A percentile compares a stretch with the other conserved stretches of the same genome.
Conservation (phyloP, 2,797 vertebrate species). For the Sciurus vulgaris region DNA sequence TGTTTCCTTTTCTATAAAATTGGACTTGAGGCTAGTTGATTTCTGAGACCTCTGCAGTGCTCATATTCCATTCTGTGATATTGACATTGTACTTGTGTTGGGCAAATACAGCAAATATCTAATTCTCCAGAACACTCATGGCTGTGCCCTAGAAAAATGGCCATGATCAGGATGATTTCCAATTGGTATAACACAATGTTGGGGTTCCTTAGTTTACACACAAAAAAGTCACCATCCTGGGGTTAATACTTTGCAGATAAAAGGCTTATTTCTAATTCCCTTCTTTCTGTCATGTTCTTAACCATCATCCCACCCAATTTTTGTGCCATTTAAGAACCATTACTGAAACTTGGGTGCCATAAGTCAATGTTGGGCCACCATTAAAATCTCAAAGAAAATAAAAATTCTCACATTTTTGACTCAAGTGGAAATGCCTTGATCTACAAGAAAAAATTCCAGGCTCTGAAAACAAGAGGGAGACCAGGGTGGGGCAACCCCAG, state of each 20-base stretch:
- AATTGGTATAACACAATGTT: not conserved
- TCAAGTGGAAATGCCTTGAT: constrained; percentile 33
- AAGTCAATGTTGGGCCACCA: not conserved
- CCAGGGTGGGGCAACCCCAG: not conserved
- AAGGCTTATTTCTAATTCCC: not conserved
- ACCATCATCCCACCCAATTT: not conserved
- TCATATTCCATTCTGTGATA: constrained; percentile 54
- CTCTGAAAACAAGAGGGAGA: constrained; percentile 62
- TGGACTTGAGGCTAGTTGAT: not conserved
- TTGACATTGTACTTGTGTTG: not conserved
- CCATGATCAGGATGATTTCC: not conserved
- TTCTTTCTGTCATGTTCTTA: constrained; percentile 17
- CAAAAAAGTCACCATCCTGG: not conserved
- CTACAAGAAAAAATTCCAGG: not conserved
- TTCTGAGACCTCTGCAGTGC: not conserved
- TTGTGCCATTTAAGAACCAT: constrained; percentile 1
- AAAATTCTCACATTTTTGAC: not conserved
- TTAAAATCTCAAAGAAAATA: constrained; percentile 30
- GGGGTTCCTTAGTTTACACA: not conserved
- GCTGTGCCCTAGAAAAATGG: constrained; percentile 44
- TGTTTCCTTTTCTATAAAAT: constrained; percentile 43
- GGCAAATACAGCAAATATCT: constrained; percentile 1
- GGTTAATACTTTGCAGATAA: not conserved
- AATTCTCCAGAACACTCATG: constrained; percentile 13
- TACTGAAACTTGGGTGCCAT: not conserved